Percentiles rank a stretch among this genome's conserved stretches.
Evolutionary conservation across 2,797 vertebrate genomes (phyloP).

Genomic region (Melanotaenia nigrans): DNA sequence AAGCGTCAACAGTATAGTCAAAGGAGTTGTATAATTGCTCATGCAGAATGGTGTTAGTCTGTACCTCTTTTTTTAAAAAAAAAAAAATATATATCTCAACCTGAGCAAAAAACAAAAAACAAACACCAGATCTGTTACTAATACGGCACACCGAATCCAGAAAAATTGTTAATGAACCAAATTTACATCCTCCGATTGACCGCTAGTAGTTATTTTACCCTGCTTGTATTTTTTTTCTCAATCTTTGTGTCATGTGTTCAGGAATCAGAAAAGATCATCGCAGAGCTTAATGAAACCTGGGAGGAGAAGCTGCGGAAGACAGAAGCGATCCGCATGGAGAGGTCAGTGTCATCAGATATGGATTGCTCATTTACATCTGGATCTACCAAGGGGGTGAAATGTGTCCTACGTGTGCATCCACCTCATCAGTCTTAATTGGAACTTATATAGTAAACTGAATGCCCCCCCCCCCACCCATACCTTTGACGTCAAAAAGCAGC

Average conservation of each 20-base stretch:
- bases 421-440: constrained; percentile 26
- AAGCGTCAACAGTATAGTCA: not conserved
- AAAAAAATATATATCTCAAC: not conserved
- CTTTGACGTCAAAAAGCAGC: constrained; percentile 14
- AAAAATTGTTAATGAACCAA: not conserved
- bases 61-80: not conserved
- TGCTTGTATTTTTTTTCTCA: constrained; percentile 5
- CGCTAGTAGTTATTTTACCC: not conserved
- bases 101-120: not conserved
- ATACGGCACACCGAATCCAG: not conserved
- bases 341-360: constrained; percentile 76
- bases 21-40: not conserved
- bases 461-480: constrained; percentile 1
- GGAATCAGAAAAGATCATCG: constrained; percentile 99
- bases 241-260: constrained; percentile 60
- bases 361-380: constrained; percentile 25
- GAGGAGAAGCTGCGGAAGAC: constrained; percentile 98
- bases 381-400: not conserved
- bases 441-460: constrained; percentile 1
- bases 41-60: not conserved
- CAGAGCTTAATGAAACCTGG: constrained; percentile 99
- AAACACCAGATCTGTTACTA: not conserved
- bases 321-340: constrained; percentile 98
- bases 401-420: constrained; percentile 17
- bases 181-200: not conserved